phyloP scores from a whole-genome alignment of 2,113 vertebrate species.

The Taurulus bubalis region DNA sequence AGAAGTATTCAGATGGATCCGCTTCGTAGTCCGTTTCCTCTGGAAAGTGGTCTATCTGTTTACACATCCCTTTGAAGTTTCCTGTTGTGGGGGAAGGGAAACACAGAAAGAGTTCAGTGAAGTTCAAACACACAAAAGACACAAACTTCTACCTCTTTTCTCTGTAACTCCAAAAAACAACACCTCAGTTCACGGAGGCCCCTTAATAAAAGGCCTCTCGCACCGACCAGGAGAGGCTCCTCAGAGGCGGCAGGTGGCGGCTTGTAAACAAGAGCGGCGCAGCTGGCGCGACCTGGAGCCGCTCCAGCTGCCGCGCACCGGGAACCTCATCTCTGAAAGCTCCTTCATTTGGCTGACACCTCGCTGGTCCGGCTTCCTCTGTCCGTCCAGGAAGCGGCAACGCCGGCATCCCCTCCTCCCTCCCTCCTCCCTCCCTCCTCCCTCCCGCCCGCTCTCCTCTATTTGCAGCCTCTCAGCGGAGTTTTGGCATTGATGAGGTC shows the following conservation, averaged over 20 bases:
- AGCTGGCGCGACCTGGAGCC: conserved; percentile 75
- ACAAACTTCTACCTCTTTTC: background rate
- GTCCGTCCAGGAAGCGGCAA: conserved; percentile 50
- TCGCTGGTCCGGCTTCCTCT: conserved; percentile 25
- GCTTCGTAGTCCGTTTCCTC: conserved; percentile 98
- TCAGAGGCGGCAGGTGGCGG: conserved; percentile 67
- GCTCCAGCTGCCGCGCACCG: conserved; percentile 59
- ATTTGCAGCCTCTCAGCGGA: conserved; percentile 4
- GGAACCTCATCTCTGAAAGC: conserved; percentile 63
- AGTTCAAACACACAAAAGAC: conserved; percentile 15
- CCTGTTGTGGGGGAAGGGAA: conserved; percentile 82
- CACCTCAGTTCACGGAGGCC: background rate
- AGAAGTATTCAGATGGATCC: conserved; percentile 98
- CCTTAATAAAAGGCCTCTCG: background rate
- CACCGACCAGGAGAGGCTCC: conserved; percentile 22
- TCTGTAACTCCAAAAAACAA: background rate
- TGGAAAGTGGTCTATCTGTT: conserved; percentile 99
- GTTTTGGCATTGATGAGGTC: conserved; percentile 58
- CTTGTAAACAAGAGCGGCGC: conserved; percentile 74
- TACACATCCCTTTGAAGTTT: conserved; percentile 99
- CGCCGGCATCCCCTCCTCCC: background rate
- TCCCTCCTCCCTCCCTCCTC: background rate
- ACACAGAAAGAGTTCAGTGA: conserved; percentile 58
- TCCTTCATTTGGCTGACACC: conserved; percentile 67
- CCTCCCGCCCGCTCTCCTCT: conserved; percentile 12